Percentiles rank a stretch among this genome's conserved stretches.
Conservation (phyloP, 2,888 invertebrate genomes). For the Balanococcus diminutus region DNA sequence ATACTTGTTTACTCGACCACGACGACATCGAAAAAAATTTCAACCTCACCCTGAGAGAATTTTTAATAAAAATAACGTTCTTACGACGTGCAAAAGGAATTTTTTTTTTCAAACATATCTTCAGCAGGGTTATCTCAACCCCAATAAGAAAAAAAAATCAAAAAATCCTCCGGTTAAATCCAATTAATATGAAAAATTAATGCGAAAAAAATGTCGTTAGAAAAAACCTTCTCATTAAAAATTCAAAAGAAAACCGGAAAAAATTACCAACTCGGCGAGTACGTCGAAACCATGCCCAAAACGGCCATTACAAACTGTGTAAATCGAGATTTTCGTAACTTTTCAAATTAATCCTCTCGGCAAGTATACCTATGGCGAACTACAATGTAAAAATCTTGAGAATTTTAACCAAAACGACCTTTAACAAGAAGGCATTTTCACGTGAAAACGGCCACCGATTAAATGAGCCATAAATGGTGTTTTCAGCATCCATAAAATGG, state of each 20-base stretch:
- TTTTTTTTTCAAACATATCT: too few species aligned
- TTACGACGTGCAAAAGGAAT: too few species aligned
- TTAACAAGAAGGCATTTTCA: slow-evolving; percentile 1
- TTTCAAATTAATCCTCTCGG: background rate
- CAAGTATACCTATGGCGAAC: background rate
- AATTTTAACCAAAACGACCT: background rate
- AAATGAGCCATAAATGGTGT: slow-evolving; percentile 13
- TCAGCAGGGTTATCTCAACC: too few species aligned
- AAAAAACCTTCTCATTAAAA: background rate
- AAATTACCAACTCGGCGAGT: background rate
- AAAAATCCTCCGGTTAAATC: background rate
- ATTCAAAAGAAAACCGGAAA: background rate
- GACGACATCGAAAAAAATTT: too few species aligned
- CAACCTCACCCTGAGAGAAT: too few species aligned
- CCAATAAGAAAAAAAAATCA: background rate
- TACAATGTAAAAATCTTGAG: background rate
- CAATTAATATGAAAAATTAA: background rate
- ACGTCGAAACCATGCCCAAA: background rate
- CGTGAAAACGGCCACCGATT: background rate
- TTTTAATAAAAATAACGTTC: too few species aligned
- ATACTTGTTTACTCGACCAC: too few species aligned
- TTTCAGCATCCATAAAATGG: background rate
- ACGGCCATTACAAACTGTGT: background rate
- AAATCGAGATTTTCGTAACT: background rate
- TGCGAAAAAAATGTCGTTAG: background rate